Conservation (phyloP, 2,797 vertebrate species). For the Mormyrops boulengeri region DNA sequence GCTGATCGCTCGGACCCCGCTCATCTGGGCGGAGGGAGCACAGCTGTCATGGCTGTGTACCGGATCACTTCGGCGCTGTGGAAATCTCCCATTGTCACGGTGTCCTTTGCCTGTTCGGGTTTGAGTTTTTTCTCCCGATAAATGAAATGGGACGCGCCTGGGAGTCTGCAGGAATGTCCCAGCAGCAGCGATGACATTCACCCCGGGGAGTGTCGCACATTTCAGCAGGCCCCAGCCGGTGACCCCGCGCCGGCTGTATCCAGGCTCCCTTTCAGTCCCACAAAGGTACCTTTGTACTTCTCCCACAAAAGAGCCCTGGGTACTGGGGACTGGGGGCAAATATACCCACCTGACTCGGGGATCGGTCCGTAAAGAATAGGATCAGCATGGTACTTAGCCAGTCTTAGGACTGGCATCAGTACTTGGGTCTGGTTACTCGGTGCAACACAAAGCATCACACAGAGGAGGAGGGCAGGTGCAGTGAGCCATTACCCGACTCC, state of each 20-base stretch:
- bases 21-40: not conserved
- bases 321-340: not conserved
- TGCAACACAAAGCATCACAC: not conserved
- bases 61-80: no score
- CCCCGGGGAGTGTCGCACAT: not conserved
- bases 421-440: not conserved
- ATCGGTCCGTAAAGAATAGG: not conserved
- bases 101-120: not conserved
- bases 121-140: not conserved
- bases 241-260: not conserved
- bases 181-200: not conserved
- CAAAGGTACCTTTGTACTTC: not conserved
- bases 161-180: not conserved
- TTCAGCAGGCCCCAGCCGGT: not conserved
- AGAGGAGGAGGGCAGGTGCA: not conserved
- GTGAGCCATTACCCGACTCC: not conserved
- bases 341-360: not conserved
- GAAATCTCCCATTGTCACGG: not conserved
- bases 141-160: not conserved
- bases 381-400: not conserved
- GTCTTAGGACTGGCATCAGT: not conserved
- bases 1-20: not conserved
- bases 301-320: not conserved
- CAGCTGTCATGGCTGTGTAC: not conserved
- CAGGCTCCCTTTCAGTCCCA: not conserved